Base-by-base conservation (phyloP, 1,140 invertebrate genomes). In the Druon quercuslanigerum region DNA sequence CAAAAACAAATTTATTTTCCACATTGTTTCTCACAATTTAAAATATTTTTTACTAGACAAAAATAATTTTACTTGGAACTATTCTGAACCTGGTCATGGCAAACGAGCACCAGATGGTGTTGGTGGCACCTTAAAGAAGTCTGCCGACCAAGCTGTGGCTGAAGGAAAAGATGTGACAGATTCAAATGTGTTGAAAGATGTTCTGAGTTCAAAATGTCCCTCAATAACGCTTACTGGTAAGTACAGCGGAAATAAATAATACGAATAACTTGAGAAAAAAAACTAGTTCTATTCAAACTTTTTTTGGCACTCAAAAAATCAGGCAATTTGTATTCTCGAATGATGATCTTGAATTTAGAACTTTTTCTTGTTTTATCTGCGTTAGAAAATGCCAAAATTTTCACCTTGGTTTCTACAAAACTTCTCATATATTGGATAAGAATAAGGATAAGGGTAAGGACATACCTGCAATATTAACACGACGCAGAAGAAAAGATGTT, bases 61-160 rank as follows among this genome's bases (percentile, higher is more conserved):
- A 51, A 40, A 73, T 17, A 17, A 50, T 50, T 46, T 80, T 8
- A 82, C 82, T 8, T 90, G 87, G 88, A 88, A 88, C 54, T 90
- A 84, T 79, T 77, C 71, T 6, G 87, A 85, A 74, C 74, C 86
- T 71, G 84, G 86, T 0, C 87, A 88, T 78, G 87, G 88, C 6
- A 90, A 88, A 79, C 87, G 87, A 3, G 82, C 82, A 7, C 83
- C 85, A n/a, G 84, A 89, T 83, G 85, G 84, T 9, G 77, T 89
- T 73, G 88, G 88, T 25, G 87, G 85, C n/a, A 71, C 78, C 19
- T 20, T 88, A 19, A 90, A 90, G 76, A 79, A 75, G 71, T 74
- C 72, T 57, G 76, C 77, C 13, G 75, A 83, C 52, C 79, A 60
- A 51, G 17, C 72, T 5, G 82, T 84, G 13, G 83, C 82, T 78